Evolutionary conservation across 1,140 invertebrate genomes (phyloP).

Genomic region (Aphelenchoides besseyi): DNA sequence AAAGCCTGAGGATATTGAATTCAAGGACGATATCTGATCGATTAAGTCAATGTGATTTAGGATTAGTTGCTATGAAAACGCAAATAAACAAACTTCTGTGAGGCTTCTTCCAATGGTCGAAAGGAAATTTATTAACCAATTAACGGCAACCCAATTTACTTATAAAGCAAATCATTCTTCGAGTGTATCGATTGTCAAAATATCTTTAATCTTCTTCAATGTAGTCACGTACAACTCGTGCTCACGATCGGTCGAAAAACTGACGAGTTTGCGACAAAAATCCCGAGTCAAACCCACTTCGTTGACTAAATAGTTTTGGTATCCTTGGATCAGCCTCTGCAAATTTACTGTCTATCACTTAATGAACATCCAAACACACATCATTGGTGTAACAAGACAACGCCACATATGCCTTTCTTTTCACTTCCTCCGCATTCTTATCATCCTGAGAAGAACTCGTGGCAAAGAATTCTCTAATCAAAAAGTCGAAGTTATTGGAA

Average conservation of each 20-base stretch:
- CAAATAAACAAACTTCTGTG: constrained; percentile 2
- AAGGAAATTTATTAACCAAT: no score
- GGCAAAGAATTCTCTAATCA: neutral
- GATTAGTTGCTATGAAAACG: neutral
- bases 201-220: neutral
- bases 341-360: neutral
- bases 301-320: neutral
- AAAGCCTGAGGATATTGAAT: constrained; percentile 10
- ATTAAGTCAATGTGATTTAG: neutral
- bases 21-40: neutral
- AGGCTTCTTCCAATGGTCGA: neutral
- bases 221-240: neutral
- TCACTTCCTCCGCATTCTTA: neutral
- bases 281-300: constrained; percentile 46
- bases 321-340: neutral
- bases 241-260: constrained; percentile 41
- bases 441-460: neutral
- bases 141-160: no score
- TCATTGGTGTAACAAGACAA: neutral
- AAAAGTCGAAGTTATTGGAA: neutral
- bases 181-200: neutral
- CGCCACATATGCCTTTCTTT: neutral
- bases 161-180: no score
- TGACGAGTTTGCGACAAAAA: constrained; percentile 55
- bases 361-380: neutral